phyloP scores from a whole-genome alignment of 2,888 invertebrate species.

The Drosophila paranaensis region DNA sequence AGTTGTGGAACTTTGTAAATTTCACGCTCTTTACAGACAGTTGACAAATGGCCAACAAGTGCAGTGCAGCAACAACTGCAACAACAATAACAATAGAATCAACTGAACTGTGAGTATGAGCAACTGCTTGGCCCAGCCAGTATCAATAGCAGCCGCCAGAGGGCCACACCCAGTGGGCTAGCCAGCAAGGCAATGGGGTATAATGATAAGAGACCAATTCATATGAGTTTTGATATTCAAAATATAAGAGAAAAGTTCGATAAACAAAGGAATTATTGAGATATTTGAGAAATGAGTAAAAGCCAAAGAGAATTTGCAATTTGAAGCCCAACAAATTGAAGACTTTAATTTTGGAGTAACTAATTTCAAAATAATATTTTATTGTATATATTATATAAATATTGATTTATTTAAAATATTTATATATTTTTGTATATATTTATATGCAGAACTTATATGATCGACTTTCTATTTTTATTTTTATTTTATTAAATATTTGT shows the following conservation, averaged over 20 bases:
- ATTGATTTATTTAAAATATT: background rate
- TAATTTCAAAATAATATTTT: background rate
- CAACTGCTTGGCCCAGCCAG: background rate
- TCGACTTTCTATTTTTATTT: background rate
- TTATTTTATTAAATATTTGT: too few species aligned
- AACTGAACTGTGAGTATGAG: slow-evolving; percentile 22
- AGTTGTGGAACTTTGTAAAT: slow-evolving; percentile 64
- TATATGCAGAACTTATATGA: background rate
- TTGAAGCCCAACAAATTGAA: background rate
- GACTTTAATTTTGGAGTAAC: background rate
- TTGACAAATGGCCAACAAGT: slow-evolving; percentile 51
- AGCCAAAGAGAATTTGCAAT: too few species aligned
- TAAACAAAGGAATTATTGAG: too few species aligned
- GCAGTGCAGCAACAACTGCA: too few species aligned
- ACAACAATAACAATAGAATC: slow-evolving; percentile 5
- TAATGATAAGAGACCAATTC: background rate
- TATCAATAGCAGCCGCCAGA: slow-evolving; percentile 30
- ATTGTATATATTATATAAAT: background rate
- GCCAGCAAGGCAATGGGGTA: background rate
- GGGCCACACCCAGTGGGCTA: background rate
- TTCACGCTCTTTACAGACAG: slow-evolving; percentile 56
- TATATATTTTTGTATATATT: background rate
- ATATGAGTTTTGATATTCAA: background rate
- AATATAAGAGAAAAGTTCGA: background rate
- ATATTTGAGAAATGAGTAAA: too few species aligned